Evolutionary conservation across 2,113 vertebrate genomes (phyloP), one percentile per base, ranked within the genome.

Genomic region (Caloenas nicobarica): DNA sequence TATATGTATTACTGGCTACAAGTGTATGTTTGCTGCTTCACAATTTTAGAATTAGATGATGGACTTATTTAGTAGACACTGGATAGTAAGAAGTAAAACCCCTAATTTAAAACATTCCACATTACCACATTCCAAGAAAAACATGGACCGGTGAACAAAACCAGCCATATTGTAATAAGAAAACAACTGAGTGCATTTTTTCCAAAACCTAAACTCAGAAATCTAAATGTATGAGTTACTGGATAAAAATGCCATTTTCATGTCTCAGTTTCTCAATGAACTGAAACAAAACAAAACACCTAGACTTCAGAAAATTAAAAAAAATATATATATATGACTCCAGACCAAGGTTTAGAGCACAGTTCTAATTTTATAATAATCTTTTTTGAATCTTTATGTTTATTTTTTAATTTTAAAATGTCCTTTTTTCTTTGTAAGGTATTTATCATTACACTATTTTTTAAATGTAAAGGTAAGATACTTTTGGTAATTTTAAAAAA

Each of bases 131-230:
- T 98, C 98, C 98, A 98, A 98, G 97, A 98, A 98, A 98, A 98
- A 98, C 97, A 98, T 8, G 93, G 96, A 97, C 96, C 93, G 81
- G 97, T 97, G 98, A 98, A 98, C 96, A 97, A 98, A 98, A 97
- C 97, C 97, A 98, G 97, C 96, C 97, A 97, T 97, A 98, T 98
- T 98, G 97, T 98, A 98, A 98, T 98, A 97, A 97, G 98, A 98
- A 98, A 98, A 98, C 97, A 98, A 98, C 96, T 98, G 98, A 97
- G 97, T 98, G 96, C 96, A 97, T 97, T 98, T 98, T 97, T 98
- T 97, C 97, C 97, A 97, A 98, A 98, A 96, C 97, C 97, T 97
- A 97, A 98, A 97, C 97, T 97, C 97, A 98, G 91, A 96, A 98
- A 96, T 96, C 92, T 97, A 98, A 98, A 97, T 96, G 96, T 97